Conservation (phyloP, 2,797 vertebrate species). For the Tadarida brasiliensis region DNA sequence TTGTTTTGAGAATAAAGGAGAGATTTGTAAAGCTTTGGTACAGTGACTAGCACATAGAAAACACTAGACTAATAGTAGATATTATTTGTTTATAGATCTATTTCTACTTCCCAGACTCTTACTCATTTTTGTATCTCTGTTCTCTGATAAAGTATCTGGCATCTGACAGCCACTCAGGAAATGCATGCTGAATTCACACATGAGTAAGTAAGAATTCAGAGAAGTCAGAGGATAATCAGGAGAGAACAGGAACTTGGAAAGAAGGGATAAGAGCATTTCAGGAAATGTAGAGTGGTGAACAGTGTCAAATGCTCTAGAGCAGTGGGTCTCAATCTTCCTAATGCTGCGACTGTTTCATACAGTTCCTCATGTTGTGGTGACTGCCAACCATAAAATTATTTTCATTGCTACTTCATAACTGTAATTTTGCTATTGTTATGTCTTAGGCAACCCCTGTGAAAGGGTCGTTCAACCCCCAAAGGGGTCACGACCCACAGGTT, state of each 20-base stretch:
- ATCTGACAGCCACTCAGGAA: neutral
- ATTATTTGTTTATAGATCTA: neutral
- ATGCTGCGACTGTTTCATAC: too few relatives aligned
- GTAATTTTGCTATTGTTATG: too few relatives aligned
- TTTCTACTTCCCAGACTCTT: neutral
- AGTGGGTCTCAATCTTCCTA: too few relatives aligned
- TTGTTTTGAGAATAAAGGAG: conserved; percentile 32
- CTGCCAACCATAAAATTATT: too few relatives aligned
- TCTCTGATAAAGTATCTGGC: neutral
- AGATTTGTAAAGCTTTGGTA: neutral
- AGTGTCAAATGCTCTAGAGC: neutral
- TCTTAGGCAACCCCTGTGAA: too few relatives aligned
- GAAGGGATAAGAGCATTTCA: neutral
- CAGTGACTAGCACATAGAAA: neutral
- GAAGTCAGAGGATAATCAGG: neutral
- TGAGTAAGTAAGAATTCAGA: conserved; percentile 4
- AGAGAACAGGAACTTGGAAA: neutral
- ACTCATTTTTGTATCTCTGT: neutral
- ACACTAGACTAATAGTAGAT: neutral
- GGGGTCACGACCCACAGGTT: too few relatives aligned
- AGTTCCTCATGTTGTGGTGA: too few relatives aligned
- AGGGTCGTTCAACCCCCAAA: too few relatives aligned
- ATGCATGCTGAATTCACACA: neutral
- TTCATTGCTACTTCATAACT: too few relatives aligned
- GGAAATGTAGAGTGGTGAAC: neutral